These are phyloP conservation scores for Nematolebias whitei DNA, from an alignment of 2,113 vertebrate species.

Conservation along the genomic window DNA sequence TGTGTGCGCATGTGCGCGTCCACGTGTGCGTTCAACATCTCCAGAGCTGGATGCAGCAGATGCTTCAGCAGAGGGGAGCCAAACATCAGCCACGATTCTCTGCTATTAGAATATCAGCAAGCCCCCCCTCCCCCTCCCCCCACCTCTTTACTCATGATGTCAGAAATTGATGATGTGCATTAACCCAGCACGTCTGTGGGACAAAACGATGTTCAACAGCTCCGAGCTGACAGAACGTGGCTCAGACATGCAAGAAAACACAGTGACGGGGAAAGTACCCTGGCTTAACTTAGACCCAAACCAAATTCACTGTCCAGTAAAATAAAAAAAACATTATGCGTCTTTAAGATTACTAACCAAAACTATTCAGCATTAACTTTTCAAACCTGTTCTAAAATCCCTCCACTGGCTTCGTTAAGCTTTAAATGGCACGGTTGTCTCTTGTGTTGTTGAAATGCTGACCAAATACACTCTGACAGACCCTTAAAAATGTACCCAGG, in stretches of 20 bases:
- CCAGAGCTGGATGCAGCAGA: slow-evolving; percentile 55
- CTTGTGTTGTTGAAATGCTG: too few relatives aligned
- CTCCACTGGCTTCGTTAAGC: too few relatives aligned
- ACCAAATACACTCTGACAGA: too few relatives aligned
- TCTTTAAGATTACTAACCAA: background rate
- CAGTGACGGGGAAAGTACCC: background rate
- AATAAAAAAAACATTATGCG: background rate
- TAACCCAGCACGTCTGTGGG: slow-evolving; percentile 66
- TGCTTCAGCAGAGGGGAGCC: slow-evolving; percentile 63
- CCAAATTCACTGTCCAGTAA: background rate
- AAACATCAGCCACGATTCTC: slow-evolving; percentile 60
- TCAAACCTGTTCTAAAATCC: too few relatives aligned
- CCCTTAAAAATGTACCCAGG: too few relatives aligned
- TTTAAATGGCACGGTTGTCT: too few relatives aligned
- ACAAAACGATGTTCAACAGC: slow-evolving; percentile 54
- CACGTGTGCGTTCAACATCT: background rate
- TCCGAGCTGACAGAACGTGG: slow-evolving; percentile 47
- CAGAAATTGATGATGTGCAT: slow-evolving; percentile 70
- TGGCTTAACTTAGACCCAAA: background rate
- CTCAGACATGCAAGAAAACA: slow-evolving; percentile 26
- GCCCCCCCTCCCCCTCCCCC: slow-evolving; percentile 2
- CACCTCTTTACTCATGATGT: slow-evolving; percentile 44
- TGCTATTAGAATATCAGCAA: slow-evolving; percentile 44
- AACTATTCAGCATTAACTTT: too few relatives aligned
- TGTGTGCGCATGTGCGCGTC: background rate